Conservation (phyloP, 2,888 invertebrate species). For the Glaucopsyche alexis region DNA sequence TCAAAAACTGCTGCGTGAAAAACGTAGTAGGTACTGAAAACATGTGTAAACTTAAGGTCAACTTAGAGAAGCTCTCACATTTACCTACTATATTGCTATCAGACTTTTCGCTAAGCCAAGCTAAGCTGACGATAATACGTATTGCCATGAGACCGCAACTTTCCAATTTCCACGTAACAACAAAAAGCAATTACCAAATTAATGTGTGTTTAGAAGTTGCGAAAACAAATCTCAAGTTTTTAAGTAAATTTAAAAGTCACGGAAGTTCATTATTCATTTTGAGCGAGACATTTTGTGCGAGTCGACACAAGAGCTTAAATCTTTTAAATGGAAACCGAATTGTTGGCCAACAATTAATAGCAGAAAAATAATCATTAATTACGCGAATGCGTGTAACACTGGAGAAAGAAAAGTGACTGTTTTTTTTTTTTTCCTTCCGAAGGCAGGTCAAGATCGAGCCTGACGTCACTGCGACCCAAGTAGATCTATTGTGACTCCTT, state of each 20-base stretch:
- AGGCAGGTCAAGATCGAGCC: no score
- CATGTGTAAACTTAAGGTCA: no score
- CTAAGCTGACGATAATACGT: not conserved
- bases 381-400: not conserved
- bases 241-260: slow-evolving; percentile 14
- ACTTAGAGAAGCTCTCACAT: no score
- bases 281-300: not conserved
- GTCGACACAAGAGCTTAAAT: not conserved
- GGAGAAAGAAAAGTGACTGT: not conserved
- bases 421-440: no score
- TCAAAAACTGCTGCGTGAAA: not conserved
- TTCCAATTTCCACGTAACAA: not conserved
- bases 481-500: no score
- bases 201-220: slow-evolving; percentile 25
- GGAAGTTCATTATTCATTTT: slow-evolving; percentile 25
- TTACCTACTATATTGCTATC: not conserved
- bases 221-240: slow-evolving; percentile 9
- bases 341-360: not conserved
- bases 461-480: no score
- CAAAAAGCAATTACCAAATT: slow-evolving; percentile 19
- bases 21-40: not conserved
- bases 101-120: not conserved
- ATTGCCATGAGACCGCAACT: not conserved
- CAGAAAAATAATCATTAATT: not conserved
- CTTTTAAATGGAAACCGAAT: slow-evolving; percentile 15